phyloP scores from a whole-genome alignment of 2,888 invertebrate genomes.

The Crematogaster levior region DNA sequence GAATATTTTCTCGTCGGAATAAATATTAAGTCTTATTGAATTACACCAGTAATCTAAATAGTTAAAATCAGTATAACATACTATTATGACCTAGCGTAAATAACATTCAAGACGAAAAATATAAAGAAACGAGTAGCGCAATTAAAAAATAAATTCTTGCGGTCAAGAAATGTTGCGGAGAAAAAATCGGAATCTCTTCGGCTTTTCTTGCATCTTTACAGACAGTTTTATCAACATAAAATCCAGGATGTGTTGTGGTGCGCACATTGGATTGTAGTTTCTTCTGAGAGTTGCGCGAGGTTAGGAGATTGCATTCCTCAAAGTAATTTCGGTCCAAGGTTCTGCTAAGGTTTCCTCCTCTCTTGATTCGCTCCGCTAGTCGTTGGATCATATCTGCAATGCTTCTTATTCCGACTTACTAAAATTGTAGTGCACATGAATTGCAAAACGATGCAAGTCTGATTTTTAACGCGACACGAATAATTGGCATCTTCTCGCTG shows the following conservation, averaged over 20 bases:
- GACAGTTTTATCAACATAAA: conserved; percentile 62
- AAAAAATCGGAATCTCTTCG: conserved; percentile 22
- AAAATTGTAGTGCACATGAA: conserved; percentile 40
- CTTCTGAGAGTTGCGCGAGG: conserved; percentile 68
- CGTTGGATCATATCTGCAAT: conserved; percentile 35
- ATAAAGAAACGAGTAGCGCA: not conserved
- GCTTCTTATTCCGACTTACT: conserved; percentile 14
- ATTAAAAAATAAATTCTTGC: not conserved
- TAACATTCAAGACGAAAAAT: not conserved
- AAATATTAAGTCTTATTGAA: not conserved
- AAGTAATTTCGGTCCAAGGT: conserved; percentile 67
- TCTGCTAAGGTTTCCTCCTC: conserved; percentile 51
- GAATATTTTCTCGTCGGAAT: not conserved
- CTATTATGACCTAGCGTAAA: not conserved
- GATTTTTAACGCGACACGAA: conserved; percentile 7
- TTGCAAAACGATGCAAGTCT: conserved; percentile 16
- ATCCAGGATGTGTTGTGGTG: conserved; percentile 36
- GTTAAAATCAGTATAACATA: not conserved
- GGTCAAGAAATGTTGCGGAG: not conserved
- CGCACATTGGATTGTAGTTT: conserved; percentile 63
- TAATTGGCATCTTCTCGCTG: conserved; percentile 14
- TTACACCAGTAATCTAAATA: not conserved
- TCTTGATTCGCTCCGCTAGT: conserved; percentile 53
- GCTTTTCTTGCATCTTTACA: conserved; percentile 52
- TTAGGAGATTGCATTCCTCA: conserved; percentile 70